Conservation (phyloP, 2,888 invertebrate species). For the Drosophila setosimentum region DNA sequence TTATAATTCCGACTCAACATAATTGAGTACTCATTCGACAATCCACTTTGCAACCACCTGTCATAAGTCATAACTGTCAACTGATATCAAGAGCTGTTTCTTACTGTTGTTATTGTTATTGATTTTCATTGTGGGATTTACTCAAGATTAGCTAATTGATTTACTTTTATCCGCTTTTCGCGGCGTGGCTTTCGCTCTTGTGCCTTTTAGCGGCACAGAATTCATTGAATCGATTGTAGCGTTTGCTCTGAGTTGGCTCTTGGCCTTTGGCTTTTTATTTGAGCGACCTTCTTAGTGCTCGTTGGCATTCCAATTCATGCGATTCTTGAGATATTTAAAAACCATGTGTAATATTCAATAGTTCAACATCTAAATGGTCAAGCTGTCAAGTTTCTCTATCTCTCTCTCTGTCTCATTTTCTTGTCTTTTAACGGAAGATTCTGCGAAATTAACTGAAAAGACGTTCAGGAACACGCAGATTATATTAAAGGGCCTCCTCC, state of each 20-base stretch:
- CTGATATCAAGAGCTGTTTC: neutral
- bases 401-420: neutral
- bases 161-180: slow-evolving; percentile 31
- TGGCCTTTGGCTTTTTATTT: slow-evolving; percentile 15
- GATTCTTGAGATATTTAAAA: slow-evolving; percentile 37
- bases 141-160: slow-evolving; percentile 65
- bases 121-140: slow-evolving; percentile 17
- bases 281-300: slow-evolving; percentile 45
- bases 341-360: neutral
- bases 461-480: no score
- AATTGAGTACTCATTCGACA: neutral
- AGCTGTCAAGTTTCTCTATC: neutral
- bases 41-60: slow-evolving; percentile 3
- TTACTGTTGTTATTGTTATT: neutral
- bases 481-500: neutral
- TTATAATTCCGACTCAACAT: neutral
- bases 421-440: neutral
- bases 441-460: no score
- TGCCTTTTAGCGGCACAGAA: slow-evolving; percentile 21
- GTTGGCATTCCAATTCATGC: slow-evolving; percentile 48
- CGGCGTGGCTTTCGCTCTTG: slow-evolving; percentile 36
- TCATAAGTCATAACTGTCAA: slow-evolving; percentile 45
- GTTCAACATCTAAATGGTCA: neutral
- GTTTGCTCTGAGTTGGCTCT: slow-evolving; percentile 2
- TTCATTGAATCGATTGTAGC: slow-evolving; percentile 30